phyloP scores from a whole-genome alignment of 2,888 invertebrate species.

The Caenorhabditis drosophilae region DNA sequence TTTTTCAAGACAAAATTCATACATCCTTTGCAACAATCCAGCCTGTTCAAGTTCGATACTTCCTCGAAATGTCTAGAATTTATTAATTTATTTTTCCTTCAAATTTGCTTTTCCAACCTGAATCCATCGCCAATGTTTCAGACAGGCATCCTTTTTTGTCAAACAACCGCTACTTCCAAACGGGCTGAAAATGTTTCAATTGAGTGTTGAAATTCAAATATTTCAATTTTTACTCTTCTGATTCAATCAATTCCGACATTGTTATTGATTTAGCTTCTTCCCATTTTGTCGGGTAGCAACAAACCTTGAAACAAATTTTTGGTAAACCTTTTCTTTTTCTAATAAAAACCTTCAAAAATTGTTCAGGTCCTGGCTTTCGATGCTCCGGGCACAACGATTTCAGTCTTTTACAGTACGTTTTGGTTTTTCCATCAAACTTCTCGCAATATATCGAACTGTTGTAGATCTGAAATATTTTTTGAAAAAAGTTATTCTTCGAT shows the following conservation, averaged over 20 bases:
- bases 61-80: conserved; percentile 50
- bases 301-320: conserved; percentile 20
- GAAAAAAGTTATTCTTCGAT: background rate
- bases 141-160: conserved; percentile 39
- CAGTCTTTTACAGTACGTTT: conserved; percentile 91
- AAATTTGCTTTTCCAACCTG: conserved; percentile 22
- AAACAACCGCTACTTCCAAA: conserved; percentile 47
- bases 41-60: conserved; percentile 53
- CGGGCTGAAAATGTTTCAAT: conserved; percentile 19
- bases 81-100: background rate
- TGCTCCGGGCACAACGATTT: conserved; percentile 96
- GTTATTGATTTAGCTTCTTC: background rate
- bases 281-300: conserved; percentile 48
- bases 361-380: conserved; percentile 36
- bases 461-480: background rate
- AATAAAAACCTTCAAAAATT: background rate
- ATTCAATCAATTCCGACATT: conserved; percentile 16
- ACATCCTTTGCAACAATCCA: conserved; percentile 39
- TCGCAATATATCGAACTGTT: conserved; percentile 88
- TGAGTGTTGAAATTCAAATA: background rate
- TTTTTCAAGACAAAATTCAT: conserved; percentile 44
- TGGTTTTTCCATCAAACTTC: conserved; percentile 80
- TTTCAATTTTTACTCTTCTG: conserved; percentile 15
- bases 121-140: conserved; percentile 53
- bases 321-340: background rate